Evolutionary conservation across 2,113 vertebrate species (phyloP).

Genomic region (Tyto alba): DNA sequence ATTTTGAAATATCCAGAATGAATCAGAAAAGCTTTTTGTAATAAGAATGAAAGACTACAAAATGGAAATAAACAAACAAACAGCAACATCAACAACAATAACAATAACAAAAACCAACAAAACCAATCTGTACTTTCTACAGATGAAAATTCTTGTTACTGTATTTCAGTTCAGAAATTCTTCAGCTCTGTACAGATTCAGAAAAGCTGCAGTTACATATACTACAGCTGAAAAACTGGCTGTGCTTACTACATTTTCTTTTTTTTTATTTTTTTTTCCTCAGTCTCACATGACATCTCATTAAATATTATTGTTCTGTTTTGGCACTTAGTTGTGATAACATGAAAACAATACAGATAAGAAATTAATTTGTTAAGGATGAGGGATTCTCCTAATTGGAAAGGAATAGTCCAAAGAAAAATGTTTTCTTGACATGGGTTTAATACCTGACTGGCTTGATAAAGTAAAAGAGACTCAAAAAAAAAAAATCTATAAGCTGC

Average conservation of each 20-base stretch:
- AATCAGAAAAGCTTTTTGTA: background rate
- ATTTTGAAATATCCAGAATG: background rate
- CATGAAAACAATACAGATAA: background rate
- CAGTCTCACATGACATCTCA: background rate
- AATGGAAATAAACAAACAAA: background rate
- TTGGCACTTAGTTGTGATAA: background rate
- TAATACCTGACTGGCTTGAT: background rate
- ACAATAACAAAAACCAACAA: background rate
- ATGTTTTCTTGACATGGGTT: background rate
- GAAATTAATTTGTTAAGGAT: conserved; percentile 21
- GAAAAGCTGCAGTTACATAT: background rate
- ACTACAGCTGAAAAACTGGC: background rate
- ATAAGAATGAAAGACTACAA: background rate
- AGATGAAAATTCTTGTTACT: background rate
- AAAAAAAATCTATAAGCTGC: background rate
- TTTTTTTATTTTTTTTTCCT: background rate
- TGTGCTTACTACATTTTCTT: background rate
- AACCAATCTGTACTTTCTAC: background rate
- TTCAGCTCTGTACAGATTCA: background rate
- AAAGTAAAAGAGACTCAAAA: background rate
- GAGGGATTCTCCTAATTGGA: conserved; percentile 29
- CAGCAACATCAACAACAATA: too few relatives aligned
- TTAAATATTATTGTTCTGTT: background rate
- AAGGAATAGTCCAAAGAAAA: background rate
- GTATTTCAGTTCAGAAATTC: background rate